phyloP scores from a whole-genome alignment of 2,888 invertebrate species.

The Eilema depressum region DNA sequence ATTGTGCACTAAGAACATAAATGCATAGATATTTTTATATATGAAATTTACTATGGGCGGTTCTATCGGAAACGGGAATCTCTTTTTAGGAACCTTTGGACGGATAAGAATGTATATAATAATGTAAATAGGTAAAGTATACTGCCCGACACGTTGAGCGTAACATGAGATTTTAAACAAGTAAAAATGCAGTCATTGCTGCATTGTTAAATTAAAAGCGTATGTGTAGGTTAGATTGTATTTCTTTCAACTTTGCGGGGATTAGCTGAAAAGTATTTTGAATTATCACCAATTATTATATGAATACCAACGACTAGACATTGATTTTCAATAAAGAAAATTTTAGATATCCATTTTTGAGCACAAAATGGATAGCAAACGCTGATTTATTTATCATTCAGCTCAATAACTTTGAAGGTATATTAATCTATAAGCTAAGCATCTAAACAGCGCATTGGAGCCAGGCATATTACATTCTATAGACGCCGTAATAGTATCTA shows the following conservation, averaged over 20 bases:
- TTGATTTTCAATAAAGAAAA: background rate
- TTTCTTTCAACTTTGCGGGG: background rate
- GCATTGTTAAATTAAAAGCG: too few species aligned
- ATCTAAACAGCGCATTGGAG: background rate
- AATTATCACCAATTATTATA: background rate
- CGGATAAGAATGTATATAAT: too few species aligned
- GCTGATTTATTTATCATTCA: background rate
- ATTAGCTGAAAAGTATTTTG: too few species aligned
- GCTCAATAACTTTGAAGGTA: background rate
- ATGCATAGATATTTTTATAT: too few species aligned
- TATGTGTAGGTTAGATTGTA: background rate
- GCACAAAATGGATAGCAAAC: background rate
- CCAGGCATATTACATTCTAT: slow-evolving; percentile 32
- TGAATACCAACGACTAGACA: background rate
- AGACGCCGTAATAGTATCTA: slow-evolving; percentile 36
- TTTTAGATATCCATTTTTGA: background rate
- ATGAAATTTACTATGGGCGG: too few species aligned
- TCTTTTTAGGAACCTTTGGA: too few species aligned
- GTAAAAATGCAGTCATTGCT: background rate
- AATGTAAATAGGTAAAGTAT: background rate
- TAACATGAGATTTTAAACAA: background rate
- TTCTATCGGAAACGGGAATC: too few species aligned
- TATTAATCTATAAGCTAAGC: background rate
- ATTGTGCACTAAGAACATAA: too few species aligned
- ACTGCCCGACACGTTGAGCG: background rate